Base-by-base conservation (phyloP, 2,797 vertebrate genomes). In the Morelia viridis region DNA sequence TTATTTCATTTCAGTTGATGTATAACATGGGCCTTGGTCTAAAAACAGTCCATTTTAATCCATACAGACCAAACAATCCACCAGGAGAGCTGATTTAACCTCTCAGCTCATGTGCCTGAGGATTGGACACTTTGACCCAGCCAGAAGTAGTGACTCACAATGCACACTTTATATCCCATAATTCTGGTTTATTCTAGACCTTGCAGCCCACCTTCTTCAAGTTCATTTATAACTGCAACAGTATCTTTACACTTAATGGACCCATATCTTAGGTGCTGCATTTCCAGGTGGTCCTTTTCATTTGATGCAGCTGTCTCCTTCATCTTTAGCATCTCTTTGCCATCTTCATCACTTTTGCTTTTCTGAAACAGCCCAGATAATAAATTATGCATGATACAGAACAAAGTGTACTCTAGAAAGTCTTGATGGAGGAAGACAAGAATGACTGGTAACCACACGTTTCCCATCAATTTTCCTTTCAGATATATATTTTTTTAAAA, bases 191-290 rank as follows among this genome's bases (percentile, higher is more conserved):
- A 50, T 31, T 90, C 90, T 31, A 41, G 60, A 86, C 46, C 50
- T 90, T 22, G 60, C 71, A 53, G 4, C n/a, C 58, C 64, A 68
- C 0, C 0, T 65, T 91, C 84, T 93, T 62, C 80, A 94, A 85
- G 22, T 22, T 92, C 84, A 90, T 88, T 92, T 87, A 84, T 85
- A 90, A 89, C 92, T 95, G 57, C 28, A 89, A 92, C 93, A 91
- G 10, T 17, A 1, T 41, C 2, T 31, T 93, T 80, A 24, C n/a
- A 56, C 41, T 46, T 83, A 56, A 94, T 94, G 2, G 97, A 95
- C 35, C 98, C 97, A 1, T 98, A 98, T 6, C 85, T 93, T 89
- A 76, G 85, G 76, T 53, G 76, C 6, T 91, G 83, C 26, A 92
- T 3, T 26, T 96, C 94, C 46, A 98, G 93, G n/a, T 93, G 87